Base-by-base conservation (phyloP, 2,113 vertebrate genomes). In the Cygnus buccinator region DNA sequence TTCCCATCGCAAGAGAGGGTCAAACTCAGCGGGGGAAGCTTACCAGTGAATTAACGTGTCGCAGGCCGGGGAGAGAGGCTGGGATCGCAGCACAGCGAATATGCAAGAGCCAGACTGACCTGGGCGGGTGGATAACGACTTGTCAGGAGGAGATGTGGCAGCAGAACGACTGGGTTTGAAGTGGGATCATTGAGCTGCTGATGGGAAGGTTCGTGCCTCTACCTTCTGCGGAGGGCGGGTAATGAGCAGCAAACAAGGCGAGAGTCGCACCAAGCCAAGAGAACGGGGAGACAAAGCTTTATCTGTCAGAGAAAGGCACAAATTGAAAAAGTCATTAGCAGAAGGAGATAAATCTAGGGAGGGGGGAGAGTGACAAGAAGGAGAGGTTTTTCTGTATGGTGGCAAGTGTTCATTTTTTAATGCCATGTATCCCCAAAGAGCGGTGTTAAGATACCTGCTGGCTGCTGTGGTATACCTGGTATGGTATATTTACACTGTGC, bases 151-250 rank as follows among this genome's bases (percentile, higher is more conserved):
- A 80, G 84, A 90, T 75, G 90, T 79, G 90, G 95, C 77, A 97
- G 90, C 81, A 93, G 61, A 84, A 90, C 6, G 90, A 48, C 94
- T 95, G 85, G 87, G 93, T 95, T 95, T 96, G 92, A 97, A 97
- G 96, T 94, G 85, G 97, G 96, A 97, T 98, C 97, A 97, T 97
- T 94, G 94, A 97, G 92, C 84, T 90, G 84, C 81, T 97, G 97
- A 97, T 85, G 90, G 93, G 87, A 86, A 96, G 97, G 88, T 95
- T 95, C 91, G 96, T 94, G 84, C 95, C 86, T 29, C 95, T 96
- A 93, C 11, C 72, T 96, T 95, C 97, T 97, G 94, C 93, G 75
- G 79, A 96, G 95, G 70, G 72, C 94, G 94, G 96, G 92, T 97
- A 97, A 96, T 89, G 93, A 94, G 95, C 84, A 90, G 71, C 89